Percentiles rank a stretch among this genome's conserved stretches.
phyloP scores from a whole-genome alignment of 2,888 invertebrate species.

The Drosophila fulvimacula region DNA sequence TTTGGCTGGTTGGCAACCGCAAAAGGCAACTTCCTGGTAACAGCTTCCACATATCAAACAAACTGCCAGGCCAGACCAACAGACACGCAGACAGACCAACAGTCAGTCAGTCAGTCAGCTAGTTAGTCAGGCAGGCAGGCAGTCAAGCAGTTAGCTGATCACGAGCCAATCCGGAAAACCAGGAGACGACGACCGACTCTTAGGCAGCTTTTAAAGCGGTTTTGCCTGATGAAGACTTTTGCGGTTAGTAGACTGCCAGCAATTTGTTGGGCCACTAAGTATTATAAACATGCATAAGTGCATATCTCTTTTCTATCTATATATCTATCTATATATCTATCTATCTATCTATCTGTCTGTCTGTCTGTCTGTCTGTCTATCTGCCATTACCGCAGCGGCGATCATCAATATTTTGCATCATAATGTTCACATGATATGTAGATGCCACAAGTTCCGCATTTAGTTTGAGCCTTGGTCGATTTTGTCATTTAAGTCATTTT shows the following conservation, averaged over 20 bases:
- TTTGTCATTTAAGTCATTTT: slow-evolving; percentile 50
- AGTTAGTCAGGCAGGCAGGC: slow-evolving; percentile 21
- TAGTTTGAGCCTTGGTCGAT: slow-evolving; percentile 33
- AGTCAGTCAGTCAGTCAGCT: slow-evolving; percentile 38
- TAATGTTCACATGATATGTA: slow-evolving; percentile 67
- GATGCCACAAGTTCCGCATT: slow-evolving; percentile 68
- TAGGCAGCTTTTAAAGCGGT: slow-evolving; percentile 41
- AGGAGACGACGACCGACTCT: slow-evolving; percentile 42
- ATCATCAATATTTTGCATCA: slow-evolving; percentile 53
- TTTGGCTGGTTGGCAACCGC: slow-evolving; percentile 41
- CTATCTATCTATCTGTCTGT: not conserved
- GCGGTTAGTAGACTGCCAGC: slow-evolving; percentile 74
- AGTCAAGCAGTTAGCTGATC: slow-evolving; percentile 50
- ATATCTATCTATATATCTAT: slow-evolving; percentile 16
- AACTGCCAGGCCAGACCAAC: slow-evolving; percentile 27
- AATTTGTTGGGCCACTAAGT: slow-evolving; percentile 62
- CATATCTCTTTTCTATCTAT: slow-evolving; percentile 39
- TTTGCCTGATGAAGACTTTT: slow-evolving; percentile 69
- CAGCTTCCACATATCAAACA: slow-evolving; percentile 66
- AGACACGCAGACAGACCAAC: slow-evolving; percentile 24
- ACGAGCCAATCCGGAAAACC: slow-evolving; percentile 73
- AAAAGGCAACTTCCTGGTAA: slow-evolving; percentile 55
- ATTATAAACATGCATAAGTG: slow-evolving; percentile 49
- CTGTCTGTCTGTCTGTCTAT: not conserved
- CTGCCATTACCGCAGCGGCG: slow-evolving; percentile 25